Evolutionary conservation across 1,140 invertebrate species (phyloP).

Genomic region (Eufriesea mexicana): DNA sequence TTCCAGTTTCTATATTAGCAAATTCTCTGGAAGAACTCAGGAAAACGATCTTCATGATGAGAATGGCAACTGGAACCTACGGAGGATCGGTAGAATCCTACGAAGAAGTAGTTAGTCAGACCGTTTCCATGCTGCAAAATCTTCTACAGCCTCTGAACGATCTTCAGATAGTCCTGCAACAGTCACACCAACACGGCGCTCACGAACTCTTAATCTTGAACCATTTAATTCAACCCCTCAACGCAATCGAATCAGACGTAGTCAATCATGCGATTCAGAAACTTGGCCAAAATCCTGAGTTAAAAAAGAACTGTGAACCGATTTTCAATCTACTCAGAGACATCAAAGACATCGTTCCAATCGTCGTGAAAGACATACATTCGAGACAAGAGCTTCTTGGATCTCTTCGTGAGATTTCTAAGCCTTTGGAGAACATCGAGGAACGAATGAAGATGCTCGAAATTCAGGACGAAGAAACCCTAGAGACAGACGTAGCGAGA

Average conservation of each 20-base stretch:
- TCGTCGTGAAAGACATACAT: conserved; percentile 63
- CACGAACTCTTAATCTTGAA: conserved; percentile 70
- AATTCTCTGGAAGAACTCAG: conserved; percentile 66
- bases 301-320: conserved; percentile 44
- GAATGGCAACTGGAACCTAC: background rate
- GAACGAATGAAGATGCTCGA: conserved; percentile 68
- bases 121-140: conserved; percentile 44
- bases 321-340: conserved; percentile 57
- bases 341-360: conserved; percentile 66
- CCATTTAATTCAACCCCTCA: conserved; percentile 62
- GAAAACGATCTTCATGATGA: conserved; percentile 53
- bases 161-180: conserved; percentile 60
- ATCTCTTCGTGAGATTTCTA: conserved; percentile 64
- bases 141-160: conserved; percentile 66
- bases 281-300: background rate
- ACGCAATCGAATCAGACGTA: conserved; percentile 64
- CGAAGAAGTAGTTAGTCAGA: conserved; percentile 26
- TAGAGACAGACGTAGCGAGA: conserved; percentile 71
- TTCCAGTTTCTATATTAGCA: conserved; percentile 62
- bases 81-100: background rate
- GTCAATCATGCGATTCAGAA: conserved; percentile 58
- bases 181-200: conserved; percentile 61
- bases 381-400: conserved; percentile 64
- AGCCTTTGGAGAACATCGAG: conserved; percentile 67
- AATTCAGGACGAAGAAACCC: conserved; percentile 54